Conservation (phyloP, 2,113 vertebrate species). For the Anas platyrhynchos region DNA sequence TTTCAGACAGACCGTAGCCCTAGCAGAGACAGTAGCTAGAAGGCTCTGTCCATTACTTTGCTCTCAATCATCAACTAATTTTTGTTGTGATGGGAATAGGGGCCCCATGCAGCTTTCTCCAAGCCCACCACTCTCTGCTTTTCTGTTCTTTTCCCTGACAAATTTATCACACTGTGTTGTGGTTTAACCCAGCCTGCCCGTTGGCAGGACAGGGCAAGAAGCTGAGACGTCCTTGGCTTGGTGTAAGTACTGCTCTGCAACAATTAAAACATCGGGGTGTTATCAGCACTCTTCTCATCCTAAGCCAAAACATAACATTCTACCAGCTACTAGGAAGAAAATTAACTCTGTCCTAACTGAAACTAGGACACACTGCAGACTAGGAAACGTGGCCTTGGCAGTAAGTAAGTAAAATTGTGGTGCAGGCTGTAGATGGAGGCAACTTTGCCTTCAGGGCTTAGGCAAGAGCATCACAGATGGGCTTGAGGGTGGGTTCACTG, state of each 20-base stretch:
- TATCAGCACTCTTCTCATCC: too few species aligned
- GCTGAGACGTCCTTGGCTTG: too few species aligned
- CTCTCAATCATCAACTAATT: neutral
- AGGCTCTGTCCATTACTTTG: neutral
- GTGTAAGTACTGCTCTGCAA: too few species aligned
- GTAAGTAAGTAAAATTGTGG: neutral
- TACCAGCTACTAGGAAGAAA: too few species aligned
- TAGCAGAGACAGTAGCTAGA: neutral
- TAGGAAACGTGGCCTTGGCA: neutral
- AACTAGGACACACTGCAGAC: neutral
- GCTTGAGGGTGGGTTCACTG: neutral
- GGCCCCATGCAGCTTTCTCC: neutral
- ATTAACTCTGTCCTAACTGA: too few species aligned
- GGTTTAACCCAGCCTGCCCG: too few species aligned
- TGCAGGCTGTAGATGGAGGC: neutral
- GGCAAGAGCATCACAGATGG: neutral
- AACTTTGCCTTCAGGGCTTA: neutral
- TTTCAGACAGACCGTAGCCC: neutral
- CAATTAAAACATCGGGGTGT: too few species aligned
- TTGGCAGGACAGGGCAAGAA: too few species aligned
- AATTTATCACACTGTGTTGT: neutral
- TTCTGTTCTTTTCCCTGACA: neutral
- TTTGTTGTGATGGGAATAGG: neutral
- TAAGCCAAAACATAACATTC: too few species aligned
- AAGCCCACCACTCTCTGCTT: neutral